Conservation (phyloP, 1,140 invertebrate species). For the Octopus bimaculoides region DNA sequence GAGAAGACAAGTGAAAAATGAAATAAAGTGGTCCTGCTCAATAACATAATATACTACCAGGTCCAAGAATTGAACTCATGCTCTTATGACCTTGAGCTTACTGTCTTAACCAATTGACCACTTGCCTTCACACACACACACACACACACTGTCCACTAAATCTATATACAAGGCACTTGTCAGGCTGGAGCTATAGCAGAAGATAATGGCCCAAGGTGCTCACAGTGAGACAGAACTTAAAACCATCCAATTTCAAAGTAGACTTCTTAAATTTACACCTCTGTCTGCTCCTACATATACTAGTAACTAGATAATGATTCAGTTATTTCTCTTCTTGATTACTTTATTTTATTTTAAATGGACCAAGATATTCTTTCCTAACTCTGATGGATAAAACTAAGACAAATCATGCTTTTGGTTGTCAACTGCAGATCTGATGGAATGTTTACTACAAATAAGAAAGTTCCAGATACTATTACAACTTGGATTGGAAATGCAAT, state of each 20-base stretch:
- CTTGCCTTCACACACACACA: no score
- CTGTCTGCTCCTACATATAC: not conserved
- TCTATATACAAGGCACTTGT: no score
- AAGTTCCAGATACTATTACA: constrained; percentile 84
- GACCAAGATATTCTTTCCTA: not conserved
- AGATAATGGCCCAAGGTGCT: no score
- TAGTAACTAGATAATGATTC: not conserved
- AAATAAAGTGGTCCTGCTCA: no score
- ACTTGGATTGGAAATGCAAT: constrained; percentile 93
- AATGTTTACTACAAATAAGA: constrained; percentile 54
- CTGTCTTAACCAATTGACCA: no score
- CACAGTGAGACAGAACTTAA: no score
- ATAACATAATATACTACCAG: no score
- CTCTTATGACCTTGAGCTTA: no score
- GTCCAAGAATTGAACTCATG: no score
- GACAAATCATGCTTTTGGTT: not conserved
- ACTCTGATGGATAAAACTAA: not conserved
- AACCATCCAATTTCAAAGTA: not conserved
- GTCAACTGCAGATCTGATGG: constrained; percentile 57
- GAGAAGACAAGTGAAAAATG: no score
- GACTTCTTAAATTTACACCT: not conserved
- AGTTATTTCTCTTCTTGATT: not conserved
- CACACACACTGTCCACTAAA: no score
- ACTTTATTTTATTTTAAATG: not conserved
- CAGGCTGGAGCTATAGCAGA: no score